A percentile compares a stretch with the other conserved stretches of the same genome.
Evolutionary conservation across 2,113 vertebrate species (phyloP).

Genomic region (Thermophis baileyi): DNA sequence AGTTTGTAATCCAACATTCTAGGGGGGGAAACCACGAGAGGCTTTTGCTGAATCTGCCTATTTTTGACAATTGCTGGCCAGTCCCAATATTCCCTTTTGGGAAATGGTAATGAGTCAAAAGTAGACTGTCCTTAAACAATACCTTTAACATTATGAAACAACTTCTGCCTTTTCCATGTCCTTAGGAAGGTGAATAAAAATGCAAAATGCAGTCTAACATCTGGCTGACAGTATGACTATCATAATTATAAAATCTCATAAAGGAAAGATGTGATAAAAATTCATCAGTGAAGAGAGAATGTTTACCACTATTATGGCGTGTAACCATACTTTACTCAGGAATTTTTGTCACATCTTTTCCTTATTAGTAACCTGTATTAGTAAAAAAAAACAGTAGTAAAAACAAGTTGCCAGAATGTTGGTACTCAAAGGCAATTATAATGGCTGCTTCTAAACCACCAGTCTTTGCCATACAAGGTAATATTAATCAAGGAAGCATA

Average conservation of each 20-base stretch:
- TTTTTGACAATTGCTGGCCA: not conserved
- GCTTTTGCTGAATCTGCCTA: not conserved
- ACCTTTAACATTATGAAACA: not conserved
- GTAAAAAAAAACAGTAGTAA: not conserved
- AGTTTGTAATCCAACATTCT: not conserved
- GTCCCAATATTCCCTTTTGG: not conserved
- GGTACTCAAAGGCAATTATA: not conserved
- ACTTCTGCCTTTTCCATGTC: not conserved
- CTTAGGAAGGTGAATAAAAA: not conserved
- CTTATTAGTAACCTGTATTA: not conserved
- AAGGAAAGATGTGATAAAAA: not conserved
- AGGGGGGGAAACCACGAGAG: not conserved
- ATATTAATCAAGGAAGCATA: not conserved
- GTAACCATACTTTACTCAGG: not conserved
- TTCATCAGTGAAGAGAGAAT: not conserved
- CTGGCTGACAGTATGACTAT: not conserved
- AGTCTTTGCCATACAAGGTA: not conserved
- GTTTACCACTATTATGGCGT: not conserved
- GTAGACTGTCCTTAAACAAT: not conserved
- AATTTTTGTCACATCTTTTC: not conserved
- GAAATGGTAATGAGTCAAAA: not conserved
- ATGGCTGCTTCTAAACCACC: not conserved
- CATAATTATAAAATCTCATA: not conserved
- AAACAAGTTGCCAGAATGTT: not conserved
- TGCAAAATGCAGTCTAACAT: not conserved